Percentiles rank a stretch among this genome's conserved stretches.
Conservation (phyloP, 1,140 invertebrate genomes). For the Triops cancriformis region DNA sequence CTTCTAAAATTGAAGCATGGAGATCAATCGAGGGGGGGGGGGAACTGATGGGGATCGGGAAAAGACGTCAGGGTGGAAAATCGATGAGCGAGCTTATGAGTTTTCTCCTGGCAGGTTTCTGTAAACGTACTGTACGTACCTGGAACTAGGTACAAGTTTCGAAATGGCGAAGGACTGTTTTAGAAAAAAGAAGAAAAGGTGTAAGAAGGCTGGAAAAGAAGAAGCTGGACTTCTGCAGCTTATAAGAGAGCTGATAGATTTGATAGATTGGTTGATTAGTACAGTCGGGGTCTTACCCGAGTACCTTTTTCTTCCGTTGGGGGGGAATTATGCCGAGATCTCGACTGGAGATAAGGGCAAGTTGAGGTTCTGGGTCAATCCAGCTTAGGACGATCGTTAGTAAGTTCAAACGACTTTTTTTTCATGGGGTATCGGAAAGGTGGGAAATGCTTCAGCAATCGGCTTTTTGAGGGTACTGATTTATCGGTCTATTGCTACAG, state of each 20-base stretch:
- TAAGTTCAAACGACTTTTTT: background rate
- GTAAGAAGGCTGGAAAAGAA: background rate
- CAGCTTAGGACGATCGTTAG: background rate
- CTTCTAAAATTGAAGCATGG: background rate
- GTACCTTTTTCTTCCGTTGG: background rate
- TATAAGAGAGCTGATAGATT: background rate
- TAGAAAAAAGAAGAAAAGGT: too few relatives aligned
- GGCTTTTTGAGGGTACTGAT: too few relatives aligned
- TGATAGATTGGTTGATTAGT: slow-evolving; percentile 6
- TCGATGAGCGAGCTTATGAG: slow-evolving; percentile 1
- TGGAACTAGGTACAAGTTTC: background rate
- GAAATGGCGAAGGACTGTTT: background rate
- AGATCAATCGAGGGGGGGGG: background rate
- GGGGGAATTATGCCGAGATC: background rate
- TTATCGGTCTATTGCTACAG: too few relatives aligned
- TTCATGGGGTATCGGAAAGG: background rate
- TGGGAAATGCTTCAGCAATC: background rate
- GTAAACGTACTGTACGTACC: background rate
- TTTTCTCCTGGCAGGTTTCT: background rate
- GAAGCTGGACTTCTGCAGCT: background rate
- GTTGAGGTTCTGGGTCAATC: background rate
- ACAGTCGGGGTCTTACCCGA: background rate
- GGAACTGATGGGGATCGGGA: background rate
- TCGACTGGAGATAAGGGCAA: background rate
- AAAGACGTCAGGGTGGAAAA: background rate